phyloP scores from a whole-genome alignment of 2,888 invertebrate species.

The Barypeithes pellucidus region DNA sequence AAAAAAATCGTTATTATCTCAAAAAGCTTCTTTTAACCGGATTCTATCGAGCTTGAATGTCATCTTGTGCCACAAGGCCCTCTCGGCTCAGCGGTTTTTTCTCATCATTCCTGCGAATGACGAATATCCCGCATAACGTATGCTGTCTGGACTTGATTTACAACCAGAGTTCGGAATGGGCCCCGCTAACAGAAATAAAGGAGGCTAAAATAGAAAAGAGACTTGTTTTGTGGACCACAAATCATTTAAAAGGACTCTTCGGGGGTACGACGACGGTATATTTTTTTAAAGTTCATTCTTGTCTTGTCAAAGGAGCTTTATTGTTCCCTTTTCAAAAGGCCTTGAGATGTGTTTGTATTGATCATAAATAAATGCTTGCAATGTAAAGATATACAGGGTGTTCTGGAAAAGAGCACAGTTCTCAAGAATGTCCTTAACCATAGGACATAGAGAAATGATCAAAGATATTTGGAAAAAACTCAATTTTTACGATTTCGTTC shows the following conservation, averaged over 20 bases:
- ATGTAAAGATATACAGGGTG: too few species aligned
- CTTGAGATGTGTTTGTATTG: too few species aligned
- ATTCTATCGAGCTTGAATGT: background rate
- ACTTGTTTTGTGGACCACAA: slow-evolving; percentile 70
- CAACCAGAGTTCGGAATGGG: slow-evolving; percentile 62
- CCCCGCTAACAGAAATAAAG: slow-evolving; percentile 67
- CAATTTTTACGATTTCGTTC: too few species aligned
- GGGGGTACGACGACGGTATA: slow-evolving; percentile 57
- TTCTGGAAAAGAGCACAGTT: too few species aligned
- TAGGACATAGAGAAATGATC: too few species aligned
- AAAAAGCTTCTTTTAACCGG: slow-evolving; percentile 8
- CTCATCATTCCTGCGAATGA: slow-evolving; percentile 64
- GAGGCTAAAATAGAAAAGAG: slow-evolving; percentile 70
- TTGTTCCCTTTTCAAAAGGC: slow-evolving; percentile 5
- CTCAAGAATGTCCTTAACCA: too few species aligned
- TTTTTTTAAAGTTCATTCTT: slow-evolving; percentile 65
- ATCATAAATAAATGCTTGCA: too few species aligned
- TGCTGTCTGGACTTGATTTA: slow-evolving; percentile 69
- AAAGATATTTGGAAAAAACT: too few species aligned
- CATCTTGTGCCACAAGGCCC: slow-evolving; percentile 17
- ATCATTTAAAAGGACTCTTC: slow-evolving; percentile 62
- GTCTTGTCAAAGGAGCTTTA: slow-evolving; percentile 2
- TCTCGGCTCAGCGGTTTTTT: slow-evolving; percentile 34
- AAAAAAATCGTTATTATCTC: background rate
- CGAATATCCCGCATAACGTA: slow-evolving; percentile 67